Evolutionary conservation across 2,113 vertebrate species (phyloP), one percentile per base, ranked within the genome.

Genomic region (Prunella fulvescens): DNA sequence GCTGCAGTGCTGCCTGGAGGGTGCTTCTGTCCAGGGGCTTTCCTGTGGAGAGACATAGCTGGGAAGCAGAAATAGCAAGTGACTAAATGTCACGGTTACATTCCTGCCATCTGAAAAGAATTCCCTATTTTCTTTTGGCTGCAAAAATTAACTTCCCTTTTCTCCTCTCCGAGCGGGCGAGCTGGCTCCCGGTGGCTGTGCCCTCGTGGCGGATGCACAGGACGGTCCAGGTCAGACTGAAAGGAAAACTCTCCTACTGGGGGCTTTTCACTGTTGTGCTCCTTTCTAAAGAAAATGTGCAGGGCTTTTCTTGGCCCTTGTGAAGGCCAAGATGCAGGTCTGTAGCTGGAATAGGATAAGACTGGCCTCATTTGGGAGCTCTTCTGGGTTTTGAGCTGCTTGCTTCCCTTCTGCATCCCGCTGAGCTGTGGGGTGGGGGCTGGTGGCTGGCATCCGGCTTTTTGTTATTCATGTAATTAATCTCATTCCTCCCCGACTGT

Each of bases 71-170:
- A 95, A 91, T 80, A 92, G 64, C 73, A 48, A 97, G 86, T 79
- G 86, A 95, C 86, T 96, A 71, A 95, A 88, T 15, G 15, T 93
- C 90, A 95, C 7, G 14, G 90, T 88, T 86, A 83, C 45, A 84
- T 91, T 92, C 61, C 72, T 89, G 86, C 91, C 89, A 64, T 92
- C 70, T 93, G 86, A 95, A 96, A 95, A 85, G 83, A 96, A 45
- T 79, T 96, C 95, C 86, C 83, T 79, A n/a, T 91, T 96, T 93
- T 92, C 83, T 93, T 92, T 87, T 95, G 94, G 91, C 94, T 85
- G 84, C 0, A 18, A 95, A 85, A 93, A 94, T 85, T 64, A 91
- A 94, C 93, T 96, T 95, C 93, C 86, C 81, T 81, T 95, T 94
- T 90, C 65, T 85, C 67, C 20, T 80, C 13, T 67, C 37, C 0